Base-by-base conservation (phyloP, 2,888 invertebrate species). In the Osedax fenrisi region DNA sequence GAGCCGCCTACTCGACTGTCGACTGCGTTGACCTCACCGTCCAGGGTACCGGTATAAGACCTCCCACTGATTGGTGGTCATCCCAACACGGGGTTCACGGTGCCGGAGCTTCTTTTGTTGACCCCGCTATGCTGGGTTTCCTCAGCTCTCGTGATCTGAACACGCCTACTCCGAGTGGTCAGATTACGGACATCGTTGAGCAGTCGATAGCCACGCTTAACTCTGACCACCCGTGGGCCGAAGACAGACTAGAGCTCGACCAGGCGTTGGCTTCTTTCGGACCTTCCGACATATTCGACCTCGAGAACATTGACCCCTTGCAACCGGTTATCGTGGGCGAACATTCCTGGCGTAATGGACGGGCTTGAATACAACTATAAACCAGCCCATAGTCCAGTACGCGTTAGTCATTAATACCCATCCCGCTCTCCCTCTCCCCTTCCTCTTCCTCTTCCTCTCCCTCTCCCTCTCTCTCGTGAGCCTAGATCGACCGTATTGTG, bases 61-160 rank as follows among this genome's bases (percentile, higher is more conserved):
- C 83, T 1, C 84, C 84, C 0, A 81, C 81, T n/a, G 84, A 84
- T 83, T 84, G 84, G 84, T 77, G 77, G 23, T 81, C 82, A 59
- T 78, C 77, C 59, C 10, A 17, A 17, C 41, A 5, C 10, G n/a
- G n/a, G n/a, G n/a, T n/a, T n/a, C n/a, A n/a, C n/a, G n/a, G n/a
- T n/a, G 75, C 78, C 24, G 80, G 66, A 69, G 73, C 56, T 66
- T 10, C 62, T 67, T 73, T 68, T 3, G 74, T n/a, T 5, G 26
- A 24, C 41, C 41, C 41, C 17, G 41, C 41, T 17, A 41, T 66
- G 26, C 23, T 21, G n/a, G 27, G 66, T 5, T 21, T 27, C n/a
- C n/a, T 73, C 27, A 26, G 25, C n/a, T 27, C 70, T 27, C 56
- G 64, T 70, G 21, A 56, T 26, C n/a, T 56, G 41, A 69, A 27